Percentiles rank a stretch among this genome's conserved stretches.
Evolutionary conservation across 92 coral and sea anemone species (phyloP).

Genomic region (Palythoa grandis): DNA sequence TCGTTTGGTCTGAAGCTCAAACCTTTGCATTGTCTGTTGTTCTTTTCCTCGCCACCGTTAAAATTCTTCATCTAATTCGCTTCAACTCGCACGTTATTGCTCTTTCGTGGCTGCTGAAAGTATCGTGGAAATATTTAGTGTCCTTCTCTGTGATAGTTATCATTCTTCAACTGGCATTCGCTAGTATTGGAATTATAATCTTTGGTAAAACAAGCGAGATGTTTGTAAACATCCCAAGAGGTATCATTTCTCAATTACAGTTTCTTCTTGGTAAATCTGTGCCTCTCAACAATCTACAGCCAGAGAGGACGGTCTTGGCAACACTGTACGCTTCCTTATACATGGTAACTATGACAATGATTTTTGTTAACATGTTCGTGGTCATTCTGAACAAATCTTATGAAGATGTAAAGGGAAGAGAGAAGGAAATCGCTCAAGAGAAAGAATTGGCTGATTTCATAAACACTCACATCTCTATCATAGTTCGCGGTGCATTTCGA

Average conservation of each 20-base stretch:
- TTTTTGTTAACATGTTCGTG: constrained; percentile 49
- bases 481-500: background rate
- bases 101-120: constrained; percentile 34
- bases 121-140: constrained; percentile 29
- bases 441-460: constrained; percentile 28
- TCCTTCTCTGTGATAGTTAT: constrained; percentile 19
- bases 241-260: constrained; percentile 16
- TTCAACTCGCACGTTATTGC: constrained; percentile 35
- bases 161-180: constrained; percentile 43
- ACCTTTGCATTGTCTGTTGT: constrained; percentile 30
- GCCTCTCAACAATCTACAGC: constrained; percentile 24
- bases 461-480: background rate
- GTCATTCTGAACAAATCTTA: constrained; percentile 50
- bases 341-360: constrained; percentile 24
- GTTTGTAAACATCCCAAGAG: constrained; percentile 33
- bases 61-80: constrained; percentile 26
- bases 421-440: background rate
- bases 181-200: constrained; percentile 39
- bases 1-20: constrained; percentile 42
- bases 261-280: constrained; percentile 38
- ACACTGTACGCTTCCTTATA: constrained; percentile 10
- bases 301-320: background rate
- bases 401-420: constrained; percentile 26
- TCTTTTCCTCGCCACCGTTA: constrained; percentile 26
- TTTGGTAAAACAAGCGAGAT: constrained; percentile 46